Percentiles rank a stretch among this genome's conserved stretches.
Evolutionary conservation across 2,888 invertebrate genomes (phyloP).

Genomic region (Platynereis dumerilii): DNA sequence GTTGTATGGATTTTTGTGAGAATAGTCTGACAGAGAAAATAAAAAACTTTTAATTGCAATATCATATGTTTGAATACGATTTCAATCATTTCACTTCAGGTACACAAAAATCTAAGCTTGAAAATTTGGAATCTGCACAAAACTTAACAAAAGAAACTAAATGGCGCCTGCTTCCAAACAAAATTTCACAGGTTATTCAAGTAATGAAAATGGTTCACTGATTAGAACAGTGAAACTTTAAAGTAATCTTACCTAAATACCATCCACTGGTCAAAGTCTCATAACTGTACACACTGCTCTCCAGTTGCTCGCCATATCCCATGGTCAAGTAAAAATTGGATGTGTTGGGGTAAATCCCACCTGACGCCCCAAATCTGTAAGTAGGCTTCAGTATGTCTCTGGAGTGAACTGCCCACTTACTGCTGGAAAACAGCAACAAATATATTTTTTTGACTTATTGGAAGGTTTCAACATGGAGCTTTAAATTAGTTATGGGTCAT

Average conservation of each 20-base stretch:
- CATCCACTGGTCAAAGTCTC: conserved; percentile 32
- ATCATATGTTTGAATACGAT: no score
- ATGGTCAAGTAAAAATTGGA: conserved; percentile 36
- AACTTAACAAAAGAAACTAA: background rate
- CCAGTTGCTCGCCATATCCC: conserved; percentile 35
- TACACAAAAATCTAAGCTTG: background rate
- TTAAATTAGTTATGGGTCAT: no score
- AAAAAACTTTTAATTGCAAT: conserved; percentile 9
- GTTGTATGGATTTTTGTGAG: conserved; percentile 36
- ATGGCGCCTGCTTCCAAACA: no score
- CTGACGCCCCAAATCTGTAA: conserved; percentile 38
- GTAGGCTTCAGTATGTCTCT: conserved; percentile 26
- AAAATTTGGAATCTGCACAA: background rate
- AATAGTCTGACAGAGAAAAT: conserved; percentile 15
- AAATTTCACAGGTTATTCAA: no score
- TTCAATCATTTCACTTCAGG: no score
- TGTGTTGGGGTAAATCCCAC: conserved; percentile 39
- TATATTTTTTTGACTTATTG: no score
- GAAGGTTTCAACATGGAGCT: no score
- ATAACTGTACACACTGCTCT: conserved; percentile 27
- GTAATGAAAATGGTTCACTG: no score
- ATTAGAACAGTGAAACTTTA: no score
- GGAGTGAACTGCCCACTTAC: conserved; percentile 15
- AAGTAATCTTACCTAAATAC: conserved; percentile 37
- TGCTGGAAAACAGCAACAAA: background rate